Percentiles rank a stretch among this genome's conserved stretches.
phyloP scores from a whole-genome alignment of 2,797 vertebrate species.

The Triplophysa yarkandensis region DNA sequence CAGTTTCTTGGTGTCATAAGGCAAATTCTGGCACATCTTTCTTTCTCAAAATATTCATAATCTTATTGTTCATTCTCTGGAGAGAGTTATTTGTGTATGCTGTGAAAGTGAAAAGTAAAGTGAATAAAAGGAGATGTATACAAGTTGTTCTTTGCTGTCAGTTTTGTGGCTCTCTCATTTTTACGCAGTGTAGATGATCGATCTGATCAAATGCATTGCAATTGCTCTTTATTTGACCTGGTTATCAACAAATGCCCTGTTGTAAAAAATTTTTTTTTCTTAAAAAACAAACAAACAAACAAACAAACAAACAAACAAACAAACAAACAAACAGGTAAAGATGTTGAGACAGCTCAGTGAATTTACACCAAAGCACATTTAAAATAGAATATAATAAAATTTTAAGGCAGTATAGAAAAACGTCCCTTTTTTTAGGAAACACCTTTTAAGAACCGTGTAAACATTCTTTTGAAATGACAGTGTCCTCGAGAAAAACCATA shows the following conservation, averaged over 20 bases:
- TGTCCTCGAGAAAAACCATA: not conserved
- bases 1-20: not conserved
- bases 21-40: not conserved
- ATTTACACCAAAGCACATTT: slow-evolving; percentile 21
- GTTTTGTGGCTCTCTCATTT: slow-evolving; percentile 10
- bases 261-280: slow-evolving; percentile 13
- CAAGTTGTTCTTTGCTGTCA: slow-evolving; percentile 26
- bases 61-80: slow-evolving; percentile 11
- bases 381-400: not conserved
- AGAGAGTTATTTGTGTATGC: slow-evolving; percentile 15
- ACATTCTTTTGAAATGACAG: not conserved
- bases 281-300: not conserved
- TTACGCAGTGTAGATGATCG: slow-evolving; percentile 15
- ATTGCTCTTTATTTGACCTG: slow-evolving; percentile 32
- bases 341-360: not conserved
- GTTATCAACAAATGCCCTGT: slow-evolving; percentile 1
- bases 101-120: slow-evolving; percentile 9
- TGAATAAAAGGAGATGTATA: slow-evolving; percentile 38
- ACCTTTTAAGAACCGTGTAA: not conserved
- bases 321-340: slow-evolving; percentile 9
- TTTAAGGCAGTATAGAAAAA: not conserved
- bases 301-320: slow-evolving; percentile 6
- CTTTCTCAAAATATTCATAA: slow-evolving; percentile 13
- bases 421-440: slow-evolving; percentile 6
- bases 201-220: slow-evolving; percentile 22